These are phyloP conservation scores for Leistus spinibarbis DNA, from an alignment of 2,888 invertebrate species.

Conservation along the genomic window DNA sequence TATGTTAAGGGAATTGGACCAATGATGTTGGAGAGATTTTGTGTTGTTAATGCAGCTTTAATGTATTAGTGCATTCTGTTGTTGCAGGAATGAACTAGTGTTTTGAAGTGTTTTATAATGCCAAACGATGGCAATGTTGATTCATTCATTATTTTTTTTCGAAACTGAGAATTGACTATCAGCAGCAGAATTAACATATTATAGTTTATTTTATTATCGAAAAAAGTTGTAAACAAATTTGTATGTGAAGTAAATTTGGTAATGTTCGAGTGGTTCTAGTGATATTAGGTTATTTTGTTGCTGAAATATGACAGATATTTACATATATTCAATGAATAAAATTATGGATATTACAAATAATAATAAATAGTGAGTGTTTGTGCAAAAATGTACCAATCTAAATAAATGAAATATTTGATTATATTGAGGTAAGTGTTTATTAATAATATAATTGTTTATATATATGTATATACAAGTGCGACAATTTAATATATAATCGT, in stretches of 20 bases:
- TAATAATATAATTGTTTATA: no score
- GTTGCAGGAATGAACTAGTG: neutral
- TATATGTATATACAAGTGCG: no score
- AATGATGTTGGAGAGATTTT: neutral
- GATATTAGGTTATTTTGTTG: neutral
- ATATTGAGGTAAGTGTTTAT: neutral
- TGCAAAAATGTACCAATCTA: neutral
- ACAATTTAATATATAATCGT: no score
- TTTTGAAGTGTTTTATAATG: neutral
- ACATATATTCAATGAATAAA: neutral
- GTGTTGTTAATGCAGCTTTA: neutral
- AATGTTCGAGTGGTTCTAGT: neutral
- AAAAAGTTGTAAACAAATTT: neutral
- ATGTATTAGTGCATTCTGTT: neutral
- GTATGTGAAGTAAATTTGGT: neutral
- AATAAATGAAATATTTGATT: neutral
- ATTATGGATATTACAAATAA: neutral
- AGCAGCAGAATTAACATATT: neutral
- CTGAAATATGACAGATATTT: neutral
- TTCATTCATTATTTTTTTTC: neutral
- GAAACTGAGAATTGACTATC: neutral
- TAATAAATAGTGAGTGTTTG: neutral
- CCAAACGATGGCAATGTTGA: neutral
- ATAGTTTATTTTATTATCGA: neutral
- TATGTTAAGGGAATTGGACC: neutral